Conservation (phyloP, 2,113 vertebrate genomes). For the Lasiurus borealis region DNA sequence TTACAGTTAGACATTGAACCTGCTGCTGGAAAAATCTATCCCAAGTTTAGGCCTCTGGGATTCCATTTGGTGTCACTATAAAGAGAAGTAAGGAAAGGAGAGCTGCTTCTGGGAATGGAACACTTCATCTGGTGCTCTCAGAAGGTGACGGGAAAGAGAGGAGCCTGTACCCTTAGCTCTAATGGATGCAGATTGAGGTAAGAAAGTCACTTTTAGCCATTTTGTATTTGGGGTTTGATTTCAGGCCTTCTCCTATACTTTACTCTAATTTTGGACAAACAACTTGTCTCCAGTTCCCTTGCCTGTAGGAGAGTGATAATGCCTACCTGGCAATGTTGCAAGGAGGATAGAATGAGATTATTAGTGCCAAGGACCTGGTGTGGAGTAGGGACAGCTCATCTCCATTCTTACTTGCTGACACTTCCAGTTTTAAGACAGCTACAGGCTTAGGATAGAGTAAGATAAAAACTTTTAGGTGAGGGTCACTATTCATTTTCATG, state of each 20-base stretch:
- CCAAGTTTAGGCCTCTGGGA: not conserved
- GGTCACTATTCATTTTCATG: slow-evolving; percentile 21
- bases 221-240: not conserved
- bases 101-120: not conserved
- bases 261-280: not conserved
- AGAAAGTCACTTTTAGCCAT: not conserved
- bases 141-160: not conserved
- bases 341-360: not conserved
- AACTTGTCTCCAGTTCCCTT: not conserved
- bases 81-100: not conserved
- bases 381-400: not conserved
- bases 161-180: not conserved
- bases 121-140: not conserved
- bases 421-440: not conserved
- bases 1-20: not conserved
- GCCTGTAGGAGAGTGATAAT: not conserved
- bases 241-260: not conserved
- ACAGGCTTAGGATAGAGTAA: slow-evolving; percentile 10
- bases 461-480: not conserved
- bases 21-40: slow-evolving; percentile 6
- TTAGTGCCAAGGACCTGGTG: not conserved
- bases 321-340: not conserved
- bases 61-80: not conserved
- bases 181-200: not conserved
- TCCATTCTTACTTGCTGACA: not conserved